Evolutionary conservation across 2,113 vertebrate genomes (phyloP), one percentile per base, ranked within the genome.

Genomic region (Limanda limanda): DNA sequence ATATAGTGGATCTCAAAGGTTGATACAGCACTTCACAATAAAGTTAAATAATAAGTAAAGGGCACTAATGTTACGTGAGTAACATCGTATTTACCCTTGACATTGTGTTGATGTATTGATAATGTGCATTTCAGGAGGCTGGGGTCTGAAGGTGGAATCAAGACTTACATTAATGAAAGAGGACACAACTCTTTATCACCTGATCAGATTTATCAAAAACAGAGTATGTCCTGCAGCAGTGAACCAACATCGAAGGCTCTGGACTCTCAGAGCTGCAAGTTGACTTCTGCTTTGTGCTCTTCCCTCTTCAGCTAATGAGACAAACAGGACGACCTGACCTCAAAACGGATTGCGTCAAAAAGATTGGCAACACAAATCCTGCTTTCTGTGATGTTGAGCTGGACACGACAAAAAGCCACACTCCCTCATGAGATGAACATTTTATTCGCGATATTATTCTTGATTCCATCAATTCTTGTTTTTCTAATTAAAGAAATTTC

Each of bases 1-100:
- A 13, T 96, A 94, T 47, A 95, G 95, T 72, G 95, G 95, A 61
- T 96, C 95, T 48, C 78, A 96, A 27, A 96, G 95, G 95, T 96
- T n/a, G 69, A 60, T 64, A 18, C 18, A 12, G 10, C 4, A 31
- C 0, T 51, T 24, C 15, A 23, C 11, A 24, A 54, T 24, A 0
- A 54, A 62, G 18, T 54, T 24, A 15, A 40, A n/a, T n/a, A n/a
- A n/a, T n/a, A n/a, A n/a, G n/a, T n/a, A n/a, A n/a, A n/a, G n/a
- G n/a, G n/a, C n/a, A n/a, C n/a, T n/a, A n/a, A n/a, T n/a, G n/a
- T n/a, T n/a, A n/a, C n/a, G n/a, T n/a, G n/a, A n/a, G n/a, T 56
- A 31, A 7, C 6, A 31, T 0, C 6, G 31, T 31, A 31, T 31
- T 31, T 31, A 31, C 31, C 31, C 7, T 52, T 17, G 4, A 20